phyloP scores from a whole-genome alignment of 1,140 invertebrate species.

The Eciton burchellii region DNA sequence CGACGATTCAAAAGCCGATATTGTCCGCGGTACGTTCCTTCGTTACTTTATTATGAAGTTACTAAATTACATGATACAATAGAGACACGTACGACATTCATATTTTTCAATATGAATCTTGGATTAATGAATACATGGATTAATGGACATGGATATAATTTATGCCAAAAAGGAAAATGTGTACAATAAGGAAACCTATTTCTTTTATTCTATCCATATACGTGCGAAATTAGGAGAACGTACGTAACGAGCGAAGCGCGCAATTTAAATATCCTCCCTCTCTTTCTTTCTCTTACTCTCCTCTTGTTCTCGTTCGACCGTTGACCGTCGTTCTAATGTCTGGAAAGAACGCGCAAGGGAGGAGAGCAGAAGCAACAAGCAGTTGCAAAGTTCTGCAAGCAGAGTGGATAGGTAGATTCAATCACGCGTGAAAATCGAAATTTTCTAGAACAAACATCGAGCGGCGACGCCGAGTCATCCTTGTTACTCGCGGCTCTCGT shows the following conservation, averaged over 20 bases:
- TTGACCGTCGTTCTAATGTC: not conserved
- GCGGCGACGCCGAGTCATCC: constrained; percentile 68
- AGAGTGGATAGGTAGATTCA: not conserved
- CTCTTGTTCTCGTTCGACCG: not conserved
- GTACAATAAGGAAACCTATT: too few species aligned
- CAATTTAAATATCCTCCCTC: not conserved
- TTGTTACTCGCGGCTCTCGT: constrained; percentile 80
- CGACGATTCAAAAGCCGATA: not conserved
- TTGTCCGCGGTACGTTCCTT: too few species aligned
- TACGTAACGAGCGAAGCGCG: not conserved
- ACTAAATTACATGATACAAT: not conserved
- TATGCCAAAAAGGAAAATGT: too few species aligned
- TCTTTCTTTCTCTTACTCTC: not conserved
- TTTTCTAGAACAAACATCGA: constrained; percentile 56
- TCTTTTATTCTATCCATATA: too few species aligned
- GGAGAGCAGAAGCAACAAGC: too few species aligned
- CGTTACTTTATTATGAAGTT: not conserved
- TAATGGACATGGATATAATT: too few species aligned
- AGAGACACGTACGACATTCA: too few species aligned
- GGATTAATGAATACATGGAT: too few species aligned
- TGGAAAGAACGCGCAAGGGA: not conserved
- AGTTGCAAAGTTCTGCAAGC: not conserved
- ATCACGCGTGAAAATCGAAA: constrained; percentile 36
- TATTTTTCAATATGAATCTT: too few species aligned
- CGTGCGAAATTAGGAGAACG: not conserved